Evolutionary conservation across 2,888 invertebrate species (phyloP), one percentile per base, ranked within the genome.

Genomic region (Tinea trinotella): DNA sequence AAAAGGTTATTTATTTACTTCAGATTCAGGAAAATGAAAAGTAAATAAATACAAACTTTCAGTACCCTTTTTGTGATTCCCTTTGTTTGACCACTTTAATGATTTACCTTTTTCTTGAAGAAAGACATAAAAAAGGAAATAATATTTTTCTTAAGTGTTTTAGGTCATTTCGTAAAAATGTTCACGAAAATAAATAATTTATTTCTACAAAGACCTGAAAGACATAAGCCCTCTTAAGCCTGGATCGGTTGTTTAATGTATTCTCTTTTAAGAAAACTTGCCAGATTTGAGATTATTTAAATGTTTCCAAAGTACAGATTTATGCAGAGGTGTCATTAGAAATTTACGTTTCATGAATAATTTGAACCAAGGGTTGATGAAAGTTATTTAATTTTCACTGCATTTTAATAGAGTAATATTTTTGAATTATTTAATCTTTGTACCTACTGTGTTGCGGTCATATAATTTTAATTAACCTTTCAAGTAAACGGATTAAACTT

Each of bases 321-420:
- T 57, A 53, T 22, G 60, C 60, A 59, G 57, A 60, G 62, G 61
- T 59, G 59, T 64, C 57, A 65, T 67, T 65, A 66, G 64, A 64
- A 62, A 62, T 61, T 62, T 61, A 66, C 60, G 60, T 64, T 64
- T 60, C 66, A 67, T 73, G 70, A 74, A 74, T 74, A 69, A 66
- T 70, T 64, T 68, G 64, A 63, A 61, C 13, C 7, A 63, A 65
- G 62, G 62, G 60, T 69, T 74, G 63, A 68, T 71, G 71, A 71
- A 67, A 72, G 71, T 63, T 74, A 64, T 68, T 67, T 71, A 66
- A 58, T 60, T 59, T 60, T 58, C 59, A 60, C 61, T 64, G 66
- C 64, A 68, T 71, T 60, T 62, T 67, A 71, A 71, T 70, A 64
- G 67, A 64, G 64, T 70, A 62, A 63, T 62, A 61, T 63, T 64